A percentile compares a stretch with the other conserved stretches of the same genome.
These are phyloP conservation scores for Myioborus melanocephalus DNA, from an alignment of 2,797 vertebrate species.

Conservation along the genomic window DNA sequence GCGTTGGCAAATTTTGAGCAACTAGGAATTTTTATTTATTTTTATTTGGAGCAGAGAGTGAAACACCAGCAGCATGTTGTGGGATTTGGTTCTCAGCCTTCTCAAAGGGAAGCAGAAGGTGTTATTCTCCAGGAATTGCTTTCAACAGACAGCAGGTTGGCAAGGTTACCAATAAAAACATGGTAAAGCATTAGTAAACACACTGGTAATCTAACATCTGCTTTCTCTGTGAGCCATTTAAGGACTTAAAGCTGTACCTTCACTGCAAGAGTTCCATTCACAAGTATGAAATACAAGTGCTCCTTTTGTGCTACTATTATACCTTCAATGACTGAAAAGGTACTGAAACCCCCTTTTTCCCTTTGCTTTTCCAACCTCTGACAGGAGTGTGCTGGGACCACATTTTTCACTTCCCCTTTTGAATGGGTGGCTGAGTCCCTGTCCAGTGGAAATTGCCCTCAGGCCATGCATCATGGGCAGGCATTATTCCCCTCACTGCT, in stretches of 20 bases:
- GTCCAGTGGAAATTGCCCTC: neutral
- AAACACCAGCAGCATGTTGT: neutral
- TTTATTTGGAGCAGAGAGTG: neutral
- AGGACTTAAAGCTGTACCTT: neutral
- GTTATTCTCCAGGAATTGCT: neutral
- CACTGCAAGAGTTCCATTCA: neutral
- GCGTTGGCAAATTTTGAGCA: neutral
- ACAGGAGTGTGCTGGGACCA: neutral
- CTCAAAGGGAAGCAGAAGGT: neutral
- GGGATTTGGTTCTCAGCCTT: neutral
- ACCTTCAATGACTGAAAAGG: neutral
- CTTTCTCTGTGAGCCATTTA: neutral
- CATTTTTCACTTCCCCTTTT: neutral
- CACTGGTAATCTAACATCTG: neutral
- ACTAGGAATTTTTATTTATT: neutral
- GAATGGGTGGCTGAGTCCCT: neutral
- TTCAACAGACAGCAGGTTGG: neutral
- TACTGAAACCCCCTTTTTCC: neutral
- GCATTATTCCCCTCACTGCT: neutral
- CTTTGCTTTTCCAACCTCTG: neutral
- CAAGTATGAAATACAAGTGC: neutral
- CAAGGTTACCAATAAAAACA: neutral
- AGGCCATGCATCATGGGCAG: fast-evolving
- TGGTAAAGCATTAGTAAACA: neutral
- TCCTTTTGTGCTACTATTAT: neutral